A percentile compares a stretch with the other conserved stretches of the same genome.
Conservation (phyloP, 1,140 invertebrate species). For the Seison nebaliae region DNA sequence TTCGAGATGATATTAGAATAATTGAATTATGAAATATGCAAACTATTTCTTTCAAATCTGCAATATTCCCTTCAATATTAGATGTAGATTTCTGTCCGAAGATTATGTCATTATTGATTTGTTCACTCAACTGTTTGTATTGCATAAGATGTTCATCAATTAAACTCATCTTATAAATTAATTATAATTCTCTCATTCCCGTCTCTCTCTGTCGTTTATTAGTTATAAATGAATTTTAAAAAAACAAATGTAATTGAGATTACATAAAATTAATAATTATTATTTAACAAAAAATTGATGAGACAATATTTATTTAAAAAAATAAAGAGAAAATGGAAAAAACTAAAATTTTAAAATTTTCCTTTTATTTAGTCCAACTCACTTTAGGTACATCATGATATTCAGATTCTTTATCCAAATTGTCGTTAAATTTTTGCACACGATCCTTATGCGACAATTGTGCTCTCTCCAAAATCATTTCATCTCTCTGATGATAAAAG, state of each 20-base stretch:
- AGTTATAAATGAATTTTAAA: neutral
- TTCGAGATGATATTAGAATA: too few species aligned
- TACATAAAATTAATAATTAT: slow-evolving; percentile 1
- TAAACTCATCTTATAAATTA: neutral
- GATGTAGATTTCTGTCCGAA: too few species aligned
- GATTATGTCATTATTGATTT: too few species aligned
- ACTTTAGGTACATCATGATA: slow-evolving; percentile 13
- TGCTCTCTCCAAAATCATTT: slow-evolving; percentile 9
- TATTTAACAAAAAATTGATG: neutral
- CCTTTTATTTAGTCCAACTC: slow-evolving; percentile 8
- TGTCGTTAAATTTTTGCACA: slow-evolving; percentile 8
- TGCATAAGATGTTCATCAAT: neutral
- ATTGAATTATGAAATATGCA: too few species aligned
- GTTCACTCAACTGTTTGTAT: neutral
- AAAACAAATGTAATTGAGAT: slow-evolving; percentile 1
- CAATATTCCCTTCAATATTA: too few species aligned
- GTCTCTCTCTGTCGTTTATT: neutral
- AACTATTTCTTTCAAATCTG: too few species aligned
- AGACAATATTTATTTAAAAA: slow-evolving; percentile 4
- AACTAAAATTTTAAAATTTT: slow-evolving; percentile 2
- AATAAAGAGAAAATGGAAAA: slow-evolving; percentile 8
- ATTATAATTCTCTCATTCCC: neutral
- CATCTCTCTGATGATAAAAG: too few species aligned
- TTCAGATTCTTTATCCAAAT: slow-evolving; percentile 10
- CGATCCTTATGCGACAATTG: slow-evolving; percentile 11